Evolutionary conservation across 2,888 invertebrate genomes (phyloP).

Genomic region (Antheraea yamamai): DNA sequence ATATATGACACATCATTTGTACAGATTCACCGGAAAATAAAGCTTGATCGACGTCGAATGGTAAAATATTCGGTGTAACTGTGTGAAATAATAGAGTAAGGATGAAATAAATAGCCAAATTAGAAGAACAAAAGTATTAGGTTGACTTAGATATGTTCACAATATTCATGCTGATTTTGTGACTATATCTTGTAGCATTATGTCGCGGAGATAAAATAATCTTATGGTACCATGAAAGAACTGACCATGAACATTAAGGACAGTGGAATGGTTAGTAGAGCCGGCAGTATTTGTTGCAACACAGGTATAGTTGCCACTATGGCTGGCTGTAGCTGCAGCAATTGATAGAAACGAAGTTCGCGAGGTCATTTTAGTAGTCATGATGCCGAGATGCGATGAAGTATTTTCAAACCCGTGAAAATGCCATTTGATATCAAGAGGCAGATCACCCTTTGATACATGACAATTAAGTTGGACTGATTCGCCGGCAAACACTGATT

Average conservation of each 20-base stretch:
- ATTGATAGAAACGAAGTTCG: conserved; percentile 88
- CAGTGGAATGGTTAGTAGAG: conserved; percentile 85
- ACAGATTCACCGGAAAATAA: conserved; percentile 84
- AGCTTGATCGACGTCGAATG: conserved; percentile 84
- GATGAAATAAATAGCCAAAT: conserved; percentile 44
- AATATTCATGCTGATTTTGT: conserved; percentile 71
- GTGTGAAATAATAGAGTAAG: conserved; percentile 44
- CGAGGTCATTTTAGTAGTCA: conserved; percentile 84
- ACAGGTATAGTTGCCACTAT: conserved; percentile 90
- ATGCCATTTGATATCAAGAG: conserved; percentile 88
- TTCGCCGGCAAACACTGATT: conserved; percentile 87
- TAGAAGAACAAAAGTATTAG: conserved; percentile 43
- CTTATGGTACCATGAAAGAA: conserved; percentile 46
- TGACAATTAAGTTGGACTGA: conserved; percentile 86
- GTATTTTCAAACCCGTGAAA: conserved; percentile 85
- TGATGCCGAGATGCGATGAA: conserved; percentile 83
- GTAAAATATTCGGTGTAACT: conserved; percentile 83
- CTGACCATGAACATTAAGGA: conserved; percentile 81
- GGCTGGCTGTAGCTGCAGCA: conserved; percentile 85
- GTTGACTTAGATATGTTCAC: conserved; percentile 50
- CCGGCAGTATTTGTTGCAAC: conserved; percentile 88
- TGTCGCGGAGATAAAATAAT: conserved; percentile 41
- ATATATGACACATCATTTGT: conserved; percentile 84
- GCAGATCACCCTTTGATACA: conserved; percentile 88
- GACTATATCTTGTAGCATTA: conserved; percentile 54